Conservation (phyloP, 2,797 vertebrate species). For the Cossypha heuglini region DNA sequence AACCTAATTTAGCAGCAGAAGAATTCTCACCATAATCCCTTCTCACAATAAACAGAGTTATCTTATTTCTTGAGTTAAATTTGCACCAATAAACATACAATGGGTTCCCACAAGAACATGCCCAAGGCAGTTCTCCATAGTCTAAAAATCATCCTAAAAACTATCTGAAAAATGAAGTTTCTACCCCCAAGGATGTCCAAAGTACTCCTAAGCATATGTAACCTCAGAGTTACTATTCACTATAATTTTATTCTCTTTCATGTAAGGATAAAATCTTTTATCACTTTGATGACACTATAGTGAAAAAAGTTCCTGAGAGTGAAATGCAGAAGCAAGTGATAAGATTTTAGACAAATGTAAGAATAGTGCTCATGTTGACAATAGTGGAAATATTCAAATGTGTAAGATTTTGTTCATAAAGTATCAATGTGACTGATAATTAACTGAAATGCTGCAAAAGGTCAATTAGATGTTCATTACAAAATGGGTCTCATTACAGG, state of each 20-base stretch:
- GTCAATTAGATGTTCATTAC: background rate
- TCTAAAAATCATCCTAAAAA: background rate
- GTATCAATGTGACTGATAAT: background rate
- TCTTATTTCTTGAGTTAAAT: constrained; percentile 8
- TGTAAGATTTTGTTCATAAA: background rate
- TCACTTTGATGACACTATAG: background rate
- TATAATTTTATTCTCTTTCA: background rate
- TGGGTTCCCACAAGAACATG: constrained; percentile 24
- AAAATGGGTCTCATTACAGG: background rate
- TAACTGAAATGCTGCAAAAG: background rate
- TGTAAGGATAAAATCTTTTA: background rate
- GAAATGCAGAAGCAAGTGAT: background rate
- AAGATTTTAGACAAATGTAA: background rate
- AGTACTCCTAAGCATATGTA: background rate
- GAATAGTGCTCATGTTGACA: background rate
- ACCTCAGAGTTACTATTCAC: background rate
- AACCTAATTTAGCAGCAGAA: background rate
- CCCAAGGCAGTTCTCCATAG: background rate
- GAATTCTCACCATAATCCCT: background rate
- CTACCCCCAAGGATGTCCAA: no score
- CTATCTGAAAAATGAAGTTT: background rate
- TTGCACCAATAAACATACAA: constrained; percentile 12
- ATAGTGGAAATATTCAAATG: background rate
- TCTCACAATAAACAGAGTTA: constrained; percentile 31
- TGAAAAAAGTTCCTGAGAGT: background rate